Base-by-base conservation (phyloP, 2,797 vertebrate species). In the Ambastaia sidthimunki region DNA sequence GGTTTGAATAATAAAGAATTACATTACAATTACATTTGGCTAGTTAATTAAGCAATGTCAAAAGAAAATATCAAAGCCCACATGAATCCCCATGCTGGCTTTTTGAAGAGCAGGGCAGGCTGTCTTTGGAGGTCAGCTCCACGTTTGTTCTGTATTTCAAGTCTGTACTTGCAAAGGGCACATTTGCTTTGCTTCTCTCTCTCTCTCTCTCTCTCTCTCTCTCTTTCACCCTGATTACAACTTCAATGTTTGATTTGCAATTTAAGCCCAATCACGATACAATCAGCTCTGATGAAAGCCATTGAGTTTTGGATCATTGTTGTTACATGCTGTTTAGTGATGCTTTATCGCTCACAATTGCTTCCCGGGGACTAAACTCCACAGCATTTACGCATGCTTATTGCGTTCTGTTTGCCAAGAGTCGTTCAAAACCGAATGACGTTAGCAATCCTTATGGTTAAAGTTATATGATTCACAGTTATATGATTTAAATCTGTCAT, bases 191-290 rank as follows among this genome's bases (percentile, higher is more conserved):
- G 62, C 68, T 78, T 80, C 55, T 63, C 23, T 74, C 47, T 65
- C 7, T 9, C 37, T 41, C 37, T 41, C 37, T 10, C 9, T 41
- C 9, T 41, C 37, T 7, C 9, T 10, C 37, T 9, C 69, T 59
- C 55, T 81, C 71, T 71, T 34, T 69, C 10, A 18, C 28, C 25
- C 81, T 83, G 71, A 85, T 85, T 86, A 80, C 81, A 80, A 83
- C 82, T 82, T 67, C 71, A 71, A 71, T 76, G 74, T 83, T 86
- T 86, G 81, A 85, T 87, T 85, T 84, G 81, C 80, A 83, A 84
- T 88, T 86, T 85, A 83, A 83, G 76, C 60, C 70, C 82, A 83
- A 83, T 86, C 85, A 82, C 76, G 79, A 83, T 80, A 82, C 81
- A 85, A 85, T 88, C 79, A 86, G 69, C 66, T 82, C 69, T 80